Base-by-base conservation (phyloP, 2,888 invertebrate species). In the Andrena trimmerana region DNA sequence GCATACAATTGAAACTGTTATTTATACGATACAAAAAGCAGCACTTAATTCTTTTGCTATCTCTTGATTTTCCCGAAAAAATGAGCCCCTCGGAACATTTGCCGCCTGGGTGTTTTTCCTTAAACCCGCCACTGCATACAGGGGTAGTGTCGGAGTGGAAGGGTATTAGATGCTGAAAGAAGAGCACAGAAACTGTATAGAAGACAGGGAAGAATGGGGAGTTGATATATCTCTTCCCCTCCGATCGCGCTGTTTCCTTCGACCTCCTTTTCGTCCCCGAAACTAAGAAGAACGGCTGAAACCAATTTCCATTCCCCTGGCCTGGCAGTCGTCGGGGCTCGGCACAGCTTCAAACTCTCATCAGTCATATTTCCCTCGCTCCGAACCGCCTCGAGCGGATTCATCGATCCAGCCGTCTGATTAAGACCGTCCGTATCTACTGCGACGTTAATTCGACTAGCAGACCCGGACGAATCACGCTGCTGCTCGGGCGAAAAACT, bases 321-420 rank as follows among this genome's bases (percentile, higher is more conserved):
- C 31, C 2, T 42, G 16, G 36, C 10, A 24, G 50, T 63, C 42
- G 42, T 57, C 57, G 10, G 29, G 0, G 29, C 24, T 57, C 5
- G 31, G 2, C 50, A 20, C 42, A 24, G 50, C 7, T 57, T 52
- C 33, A 2, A 72, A 63, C 48, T 72, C 71, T 27, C 57, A 60
- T 67, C 66, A 27, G 62, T 76, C 77, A 62, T 81, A 68, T 52
- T 65, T 69, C 52, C 50, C 31, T 13, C 31, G 29, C 20, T 16
- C 13, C 16, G 48, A 7, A 10, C 8, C 27, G 24, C 24, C 24
- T 48, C 24, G 24, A 29, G 27, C 20, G 52, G 70, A 69, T 57
- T 76, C 63, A 81, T 84, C 78, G 79, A 81, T 66, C 52, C 27
- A 29, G 10, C n/a, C 31, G 78, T 74, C 73, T 75, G 86, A 86